phyloP scores from a whole-genome alignment of 2,113 vertebrate genomes.

The Scortum barcoo region DNA sequence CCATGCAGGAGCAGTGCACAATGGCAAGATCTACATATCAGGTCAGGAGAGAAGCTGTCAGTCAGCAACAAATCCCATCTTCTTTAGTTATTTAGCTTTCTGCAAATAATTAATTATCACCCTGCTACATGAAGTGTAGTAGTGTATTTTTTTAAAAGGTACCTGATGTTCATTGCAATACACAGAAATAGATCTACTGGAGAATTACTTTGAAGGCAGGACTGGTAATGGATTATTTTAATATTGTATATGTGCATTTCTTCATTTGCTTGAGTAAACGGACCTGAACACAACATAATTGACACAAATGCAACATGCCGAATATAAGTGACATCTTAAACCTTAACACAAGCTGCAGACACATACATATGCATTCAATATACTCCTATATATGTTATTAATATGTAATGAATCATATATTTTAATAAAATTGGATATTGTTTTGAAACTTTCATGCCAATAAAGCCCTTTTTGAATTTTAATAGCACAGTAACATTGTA shows the following conservation, averaged over 20 bases:
- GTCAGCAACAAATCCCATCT: not conserved
- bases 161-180: not conserved
- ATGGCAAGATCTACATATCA: constrained; percentile 99
- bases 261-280: not conserved
- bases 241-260: not conserved
- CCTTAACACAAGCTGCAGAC: too few species aligned
- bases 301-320: not conserved
- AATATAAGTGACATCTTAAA: not conserved
- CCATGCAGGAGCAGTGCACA: constrained; percentile 96
- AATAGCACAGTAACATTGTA: too few species aligned
- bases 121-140: not conserved
- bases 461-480: too few species aligned
- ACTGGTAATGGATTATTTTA: not conserved
- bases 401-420: too few species aligned
- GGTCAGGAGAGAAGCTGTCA: constrained; percentile 82
- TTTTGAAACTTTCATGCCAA: too few species aligned
- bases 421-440: too few species aligned
- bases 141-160: not conserved
- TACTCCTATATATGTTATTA: too few species aligned
- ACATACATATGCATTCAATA: too few species aligned
- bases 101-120: too few species aligned
- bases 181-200: too few species aligned
- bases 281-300: not conserved
- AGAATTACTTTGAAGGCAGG: not conserved
- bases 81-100: not conserved